Evolutionary conservation across 1,140 invertebrate genomes (phyloP), one percentile per base, ranked within the genome.

Genomic region (Rhynchophorus ferrugineus): DNA sequence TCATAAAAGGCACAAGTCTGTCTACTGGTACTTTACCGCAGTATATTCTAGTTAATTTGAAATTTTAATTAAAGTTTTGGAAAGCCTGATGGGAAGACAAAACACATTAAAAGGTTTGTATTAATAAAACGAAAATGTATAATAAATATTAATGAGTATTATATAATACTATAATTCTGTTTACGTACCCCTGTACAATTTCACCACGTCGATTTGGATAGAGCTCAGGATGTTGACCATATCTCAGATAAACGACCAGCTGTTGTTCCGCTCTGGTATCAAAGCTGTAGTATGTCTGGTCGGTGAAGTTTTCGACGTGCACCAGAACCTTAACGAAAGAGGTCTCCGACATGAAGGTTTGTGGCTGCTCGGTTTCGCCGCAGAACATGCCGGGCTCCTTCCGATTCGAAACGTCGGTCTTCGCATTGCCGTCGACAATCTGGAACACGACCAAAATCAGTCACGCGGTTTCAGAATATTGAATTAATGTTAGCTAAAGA

Each of bases 321-420:
- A 94, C 93, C 35, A 91, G 77, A 20, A 95, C 81, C 64, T 88
- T 88, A 7, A 95, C 90, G 69, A 91, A 88, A 63, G 85, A 90
- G 8, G 90, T 94, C 72, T 95, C 91, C 9, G 90, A 93, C 63
- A 94, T 93, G 73, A 93, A 94, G 3, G 88, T 91, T 70, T 93
- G 88, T 0, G 89, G 87, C 60, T 92, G 90, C 62, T 95, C 91
- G 11, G 86, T 90, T 67, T 95, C 91, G 0, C 91, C 91, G 68
- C 91, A 95, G 68, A 91, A 95, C 48, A 89, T 81, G 2, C 91
- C 91, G 0, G 86, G 85, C 54, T 90, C 87, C 57, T 88, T 85
- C 34, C 88, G 76, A 70, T 91, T 91, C 44, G 81, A 87, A 6
- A 91, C 82, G 65, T 86, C 85, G 6, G 88, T 88, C 65, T 89